Percentiles rank a stretch among this genome's conserved stretches.
Conservation (phyloP, 2,113 vertebrate genomes). For the Brachyistius frenatus region DNA sequence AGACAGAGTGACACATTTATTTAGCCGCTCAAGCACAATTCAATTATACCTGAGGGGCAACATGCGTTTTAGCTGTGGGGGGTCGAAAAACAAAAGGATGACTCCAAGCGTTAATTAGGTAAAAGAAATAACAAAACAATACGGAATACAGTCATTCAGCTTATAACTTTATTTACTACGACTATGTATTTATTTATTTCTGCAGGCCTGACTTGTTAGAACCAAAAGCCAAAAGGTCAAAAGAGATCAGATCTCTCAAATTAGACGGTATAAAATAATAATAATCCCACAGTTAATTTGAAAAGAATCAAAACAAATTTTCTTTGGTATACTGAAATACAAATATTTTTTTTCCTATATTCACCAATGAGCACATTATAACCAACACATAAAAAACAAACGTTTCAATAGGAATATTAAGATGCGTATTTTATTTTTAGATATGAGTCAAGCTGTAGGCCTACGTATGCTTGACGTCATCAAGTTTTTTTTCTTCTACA, state of each 20-base stretch:
- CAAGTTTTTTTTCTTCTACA: constrained; percentile 24
- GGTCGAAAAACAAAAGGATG: constrained; percentile 29
- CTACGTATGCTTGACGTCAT: constrained; percentile 64
- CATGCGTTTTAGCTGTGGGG: constrained; percentile 2
- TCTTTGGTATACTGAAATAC: not conserved
- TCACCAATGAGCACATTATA: not conserved
- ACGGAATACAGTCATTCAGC: not conserved
- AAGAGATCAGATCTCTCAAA: too few species aligned
- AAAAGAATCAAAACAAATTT: not conserved
- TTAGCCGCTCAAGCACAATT: constrained; percentile 40
- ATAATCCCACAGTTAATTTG: not conserved
- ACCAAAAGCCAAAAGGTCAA: not conserved
- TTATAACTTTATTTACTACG: not conserved
- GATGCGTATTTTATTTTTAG: constrained; percentile 18
- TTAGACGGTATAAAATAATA: rapidly evolving
- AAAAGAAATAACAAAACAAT: constrained; percentile 14
- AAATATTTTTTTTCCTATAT: not conserved
- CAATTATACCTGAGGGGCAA: constrained; percentile 41
- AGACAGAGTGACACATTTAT: constrained; percentile 45
- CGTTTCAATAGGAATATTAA: constrained; percentile 6
- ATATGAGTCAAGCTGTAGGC: constrained; percentile 70
- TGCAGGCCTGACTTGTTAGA: not conserved
- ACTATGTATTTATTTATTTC: not conserved
- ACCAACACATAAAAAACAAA: too few species aligned
- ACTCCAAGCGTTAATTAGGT: constrained; percentile 56